A percentile compares a stretch with the other conserved stretches of the same genome.
Evolutionary conservation across 2,888 invertebrate species (phyloP).

Genomic region (Lasioglossum villosulum): DNA sequence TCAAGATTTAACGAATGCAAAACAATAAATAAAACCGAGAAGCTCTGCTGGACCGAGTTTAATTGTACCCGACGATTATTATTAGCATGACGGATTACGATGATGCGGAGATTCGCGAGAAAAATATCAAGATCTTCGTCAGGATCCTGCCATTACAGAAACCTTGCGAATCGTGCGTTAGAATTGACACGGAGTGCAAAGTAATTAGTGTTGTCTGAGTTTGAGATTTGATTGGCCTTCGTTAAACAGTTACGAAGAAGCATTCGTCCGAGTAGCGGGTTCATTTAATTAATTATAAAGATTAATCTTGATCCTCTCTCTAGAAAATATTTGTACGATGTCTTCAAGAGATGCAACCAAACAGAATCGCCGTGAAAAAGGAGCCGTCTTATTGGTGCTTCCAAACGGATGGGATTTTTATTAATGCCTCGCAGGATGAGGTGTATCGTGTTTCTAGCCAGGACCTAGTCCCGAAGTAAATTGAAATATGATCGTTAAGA

Average conservation of each 20-base stretch:
- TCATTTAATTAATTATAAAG: background rate
- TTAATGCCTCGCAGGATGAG: conserved; percentile 80
- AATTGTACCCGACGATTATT: background rate
- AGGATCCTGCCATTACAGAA: conserved; percentile 67
- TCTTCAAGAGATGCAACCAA: conserved; percentile 75
- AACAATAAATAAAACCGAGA: background rate
- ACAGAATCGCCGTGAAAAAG: conserved; percentile 56
- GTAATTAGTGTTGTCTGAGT: conserved; percentile 41
- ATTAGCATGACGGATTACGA: conserved; percentile 56
- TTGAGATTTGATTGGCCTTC: background rate
- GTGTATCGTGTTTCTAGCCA: conserved; percentile 79
- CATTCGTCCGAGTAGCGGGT: background rate
- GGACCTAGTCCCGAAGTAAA: conserved; percentile 81
- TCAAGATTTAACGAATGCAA: conserved; percentile 14
- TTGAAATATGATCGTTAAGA: background rate
- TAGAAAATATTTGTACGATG: conserved; percentile 81
- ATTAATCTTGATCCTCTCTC: background rate
- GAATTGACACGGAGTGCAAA: conserved; percentile 64
- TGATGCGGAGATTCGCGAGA: conserved; percentile 31
- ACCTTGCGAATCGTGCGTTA: conserved; percentile 62
- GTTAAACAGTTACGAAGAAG: background rate
- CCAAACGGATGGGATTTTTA: conserved; percentile 82
- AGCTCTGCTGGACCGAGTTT: background rate
- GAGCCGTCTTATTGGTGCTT: conserved; percentile 82
- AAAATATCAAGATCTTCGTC: conserved; percentile 69